A percentile compares a stretch with the other conserved stretches of the same genome.
Evolutionary conservation across 2,113 vertebrate species (phyloP).

Genomic region (Clarias magur): DNA sequence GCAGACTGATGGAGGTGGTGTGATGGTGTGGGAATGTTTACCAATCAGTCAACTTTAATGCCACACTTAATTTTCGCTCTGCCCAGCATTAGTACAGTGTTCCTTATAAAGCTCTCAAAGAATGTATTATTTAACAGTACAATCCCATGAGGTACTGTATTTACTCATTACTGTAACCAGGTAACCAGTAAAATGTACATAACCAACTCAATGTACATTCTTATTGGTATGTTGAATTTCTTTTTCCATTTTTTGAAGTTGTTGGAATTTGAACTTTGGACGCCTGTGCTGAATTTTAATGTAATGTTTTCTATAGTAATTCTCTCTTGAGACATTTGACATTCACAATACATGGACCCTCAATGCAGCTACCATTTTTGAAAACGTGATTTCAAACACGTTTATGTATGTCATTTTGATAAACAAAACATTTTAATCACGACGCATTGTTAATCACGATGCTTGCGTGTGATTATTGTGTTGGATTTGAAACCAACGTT

Average conservation of each 20-base stretch:
- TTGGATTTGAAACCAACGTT: not conserved
- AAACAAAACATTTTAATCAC: not conserved
- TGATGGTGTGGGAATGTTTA: not conserved
- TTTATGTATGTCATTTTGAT: not conserved
- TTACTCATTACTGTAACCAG: not conserved
- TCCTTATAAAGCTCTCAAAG: not conserved
- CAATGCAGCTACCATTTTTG: not conserved
- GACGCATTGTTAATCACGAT: not conserved
- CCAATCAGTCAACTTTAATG: too few species aligned
- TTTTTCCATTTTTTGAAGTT: not conserved
- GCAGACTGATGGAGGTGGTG: too few species aligned
- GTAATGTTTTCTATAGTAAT: conserved; percentile 5
- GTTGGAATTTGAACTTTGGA: not conserved
- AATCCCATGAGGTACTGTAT: not conserved
- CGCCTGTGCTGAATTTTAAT: not conserved
- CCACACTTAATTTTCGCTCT: not conserved
- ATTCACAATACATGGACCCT: not conserved
- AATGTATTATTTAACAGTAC: not conserved
- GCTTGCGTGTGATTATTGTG: not conserved
- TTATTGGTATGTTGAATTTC: not conserved
- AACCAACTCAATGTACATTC: not conserved
- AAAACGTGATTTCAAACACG: not conserved
- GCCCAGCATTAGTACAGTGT: not conserved
- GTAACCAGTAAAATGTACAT: not conserved
- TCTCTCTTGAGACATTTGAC: not conserved